A percentile compares a stretch with the other conserved stretches of the same genome.
Evolutionary conservation across 2,113 vertebrate genomes (phyloP).

Genomic region (Catharus bicknelli): DNA sequence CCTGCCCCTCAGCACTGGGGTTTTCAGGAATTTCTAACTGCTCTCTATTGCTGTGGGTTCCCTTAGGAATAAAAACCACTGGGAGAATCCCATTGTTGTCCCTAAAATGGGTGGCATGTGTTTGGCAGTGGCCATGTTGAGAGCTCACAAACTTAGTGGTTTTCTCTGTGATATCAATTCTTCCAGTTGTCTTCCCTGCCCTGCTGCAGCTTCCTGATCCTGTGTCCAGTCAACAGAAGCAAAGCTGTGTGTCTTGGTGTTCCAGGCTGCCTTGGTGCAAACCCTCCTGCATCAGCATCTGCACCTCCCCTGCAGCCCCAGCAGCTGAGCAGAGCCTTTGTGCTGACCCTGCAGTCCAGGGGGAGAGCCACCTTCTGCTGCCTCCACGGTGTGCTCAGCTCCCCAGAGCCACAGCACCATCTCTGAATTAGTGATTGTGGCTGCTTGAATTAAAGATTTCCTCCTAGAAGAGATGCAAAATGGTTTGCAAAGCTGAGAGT

Average conservation of each 20-base stretch:
- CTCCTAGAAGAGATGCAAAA: not conserved
- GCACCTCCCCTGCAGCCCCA: not conserved
- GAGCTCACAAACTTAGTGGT: not conserved
- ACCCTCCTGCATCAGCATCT: not conserved
- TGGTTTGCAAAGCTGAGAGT: not conserved
- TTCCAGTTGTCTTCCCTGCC: not conserved
- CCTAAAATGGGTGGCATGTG: not conserved
- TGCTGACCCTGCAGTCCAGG: not conserved
- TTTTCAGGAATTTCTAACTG: not conserved
- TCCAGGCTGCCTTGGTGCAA: not conserved
- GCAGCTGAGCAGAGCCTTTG: not conserved
- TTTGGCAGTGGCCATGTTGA: not conserved
- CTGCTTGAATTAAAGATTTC: not conserved
- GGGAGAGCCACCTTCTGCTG: not conserved
- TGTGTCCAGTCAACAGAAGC: not conserved
- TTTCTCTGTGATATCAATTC: fast-evolving
- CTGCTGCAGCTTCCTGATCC: not conserved
- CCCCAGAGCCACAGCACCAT: not conserved
- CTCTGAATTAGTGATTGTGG: fast-evolving
- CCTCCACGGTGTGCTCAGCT: not conserved
- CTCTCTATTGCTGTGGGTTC: not conserved
- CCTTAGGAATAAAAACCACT: not conserved
- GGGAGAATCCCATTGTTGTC: not conserved
- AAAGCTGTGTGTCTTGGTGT: not conserved
- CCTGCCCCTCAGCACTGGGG: fast-evolving